Conservation (phyloP, 2,797 vertebrate genomes). For the Gallinago stenura region DNA sequence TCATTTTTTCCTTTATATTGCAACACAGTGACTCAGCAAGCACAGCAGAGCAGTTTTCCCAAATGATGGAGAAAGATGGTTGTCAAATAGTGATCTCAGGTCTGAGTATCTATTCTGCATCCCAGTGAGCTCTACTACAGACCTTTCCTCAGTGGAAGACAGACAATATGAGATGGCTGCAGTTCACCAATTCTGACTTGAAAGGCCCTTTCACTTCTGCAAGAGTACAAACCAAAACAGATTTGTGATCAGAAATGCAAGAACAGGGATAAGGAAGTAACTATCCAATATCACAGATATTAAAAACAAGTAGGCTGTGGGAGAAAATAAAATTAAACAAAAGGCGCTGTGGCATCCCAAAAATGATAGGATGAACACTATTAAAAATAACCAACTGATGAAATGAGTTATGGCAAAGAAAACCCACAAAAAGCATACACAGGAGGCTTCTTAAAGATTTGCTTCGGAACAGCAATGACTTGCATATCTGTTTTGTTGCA, state of each 20-base stretch:
- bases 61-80: not conserved
- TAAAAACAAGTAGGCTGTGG: not conserved
- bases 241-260: not conserved
- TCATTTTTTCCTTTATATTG: conserved; percentile 46
- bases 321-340: not conserved
- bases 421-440: not conserved
- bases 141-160: not conserved
- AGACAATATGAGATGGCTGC: not conserved
- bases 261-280: not conserved
- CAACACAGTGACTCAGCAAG: conserved; percentile 55
- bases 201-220: not conserved
- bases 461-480: not conserved
- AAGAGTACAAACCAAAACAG: conserved; percentile 38
- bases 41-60: conserved; percentile 61
- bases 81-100: conserved; percentile 31
- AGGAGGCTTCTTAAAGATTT: not conserved
- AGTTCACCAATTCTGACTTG: not conserved
- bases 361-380: not conserved
- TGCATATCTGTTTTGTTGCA: not conserved
- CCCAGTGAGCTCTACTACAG: not conserved
- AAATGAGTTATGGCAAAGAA: not conserved
- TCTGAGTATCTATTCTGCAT: conserved; percentile 21
- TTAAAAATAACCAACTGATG: not conserved
- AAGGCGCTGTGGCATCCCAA: not conserved
- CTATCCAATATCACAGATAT: not conserved